phyloP scores from a whole-genome alignment of 2,888 invertebrate species.

The Xanthia icteritia region DNA sequence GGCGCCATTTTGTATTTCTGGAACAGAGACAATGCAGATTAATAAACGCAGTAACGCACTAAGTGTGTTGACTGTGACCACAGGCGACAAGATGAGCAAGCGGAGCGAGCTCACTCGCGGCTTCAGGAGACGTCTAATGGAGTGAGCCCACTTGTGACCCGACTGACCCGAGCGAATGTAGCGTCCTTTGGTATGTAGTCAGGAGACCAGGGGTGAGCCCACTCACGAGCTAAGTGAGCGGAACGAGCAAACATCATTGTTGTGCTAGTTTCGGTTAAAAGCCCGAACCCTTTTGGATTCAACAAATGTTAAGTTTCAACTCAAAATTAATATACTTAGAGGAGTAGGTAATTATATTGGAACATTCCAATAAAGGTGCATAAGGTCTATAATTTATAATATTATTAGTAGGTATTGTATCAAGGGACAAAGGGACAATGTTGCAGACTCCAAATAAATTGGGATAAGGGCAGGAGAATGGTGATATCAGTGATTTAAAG shows the following conservation, averaged over 20 bases:
- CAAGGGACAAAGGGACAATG: not conserved
- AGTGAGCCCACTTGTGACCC: not conserved
- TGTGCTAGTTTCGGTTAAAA: not conserved
- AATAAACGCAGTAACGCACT: not conserved
- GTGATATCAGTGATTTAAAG: not conserved
- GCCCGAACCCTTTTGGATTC: not conserved
- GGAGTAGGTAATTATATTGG: too few species aligned
- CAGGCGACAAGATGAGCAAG: not conserved
- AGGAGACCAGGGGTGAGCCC: not conserved
- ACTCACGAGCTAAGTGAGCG: not conserved
- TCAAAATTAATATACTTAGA: not conserved
- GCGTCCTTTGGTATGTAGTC: not conserved
- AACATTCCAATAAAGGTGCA: too few species aligned
- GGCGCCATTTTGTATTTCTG: slow-evolving; percentile 73
- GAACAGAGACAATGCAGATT: slow-evolving; percentile 26
- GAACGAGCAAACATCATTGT: not conserved
- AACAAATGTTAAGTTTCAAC: not conserved
- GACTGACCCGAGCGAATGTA: not conserved
- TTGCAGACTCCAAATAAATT: too few species aligned
- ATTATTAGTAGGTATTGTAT: too few species aligned
- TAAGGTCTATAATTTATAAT: not conserved
- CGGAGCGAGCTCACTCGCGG: not conserved
- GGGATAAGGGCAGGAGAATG: too few species aligned
- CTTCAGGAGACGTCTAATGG: not conserved
- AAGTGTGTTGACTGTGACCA: not conserved